A percentile compares a stretch with the other conserved stretches of the same genome.
phyloP scores from a whole-genome alignment of 2,113 vertebrate genomes.

The Tautogolabrus adspersus region DNA sequence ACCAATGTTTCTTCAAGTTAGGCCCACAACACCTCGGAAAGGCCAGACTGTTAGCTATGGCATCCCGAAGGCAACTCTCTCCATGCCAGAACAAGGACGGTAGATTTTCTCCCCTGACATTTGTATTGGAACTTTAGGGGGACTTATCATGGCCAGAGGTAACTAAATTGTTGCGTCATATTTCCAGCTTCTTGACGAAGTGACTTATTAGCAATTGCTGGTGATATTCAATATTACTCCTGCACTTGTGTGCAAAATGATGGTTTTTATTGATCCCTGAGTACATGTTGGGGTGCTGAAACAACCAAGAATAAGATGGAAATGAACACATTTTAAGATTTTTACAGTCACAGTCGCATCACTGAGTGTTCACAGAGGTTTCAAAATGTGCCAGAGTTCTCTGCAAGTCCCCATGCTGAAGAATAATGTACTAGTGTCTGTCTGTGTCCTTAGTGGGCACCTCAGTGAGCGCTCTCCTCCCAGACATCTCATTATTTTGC shows the following conservation, averaged over 20 bases:
- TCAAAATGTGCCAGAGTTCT: neutral
- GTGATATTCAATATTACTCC: too few relatives aligned
- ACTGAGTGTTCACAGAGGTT: slow-evolving; percentile 24
- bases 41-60: too few relatives aligned
- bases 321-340: neutral
- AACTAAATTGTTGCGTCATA: too few relatives aligned
- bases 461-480: slow-evolving; percentile 24
- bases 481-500: slow-evolving; percentile 74
- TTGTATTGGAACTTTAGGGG: too few relatives aligned
- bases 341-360: neutral
- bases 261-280: slow-evolving; percentile 9
- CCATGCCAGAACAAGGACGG: too few relatives aligned
- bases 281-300: slow-evolving; percentile 1
- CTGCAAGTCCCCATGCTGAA: slow-evolving; percentile 18
- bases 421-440: slow-evolving; percentile 43
- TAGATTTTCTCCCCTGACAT: too few relatives aligned
- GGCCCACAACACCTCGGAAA: too few relatives aligned
- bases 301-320: neutral
- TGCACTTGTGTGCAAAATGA: neutral
- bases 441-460: slow-evolving; percentile 42
- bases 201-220: too few relatives aligned
- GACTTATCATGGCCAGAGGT: too few relatives aligned
- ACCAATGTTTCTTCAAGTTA: too few relatives aligned
- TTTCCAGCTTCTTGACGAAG: too few relatives aligned
- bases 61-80: too few relatives aligned